These are phyloP conservation scores for Chloropsis cyanopogon DNA, from an alignment of 2,113 vertebrate genomes.

Conservation along the genomic window DNA sequence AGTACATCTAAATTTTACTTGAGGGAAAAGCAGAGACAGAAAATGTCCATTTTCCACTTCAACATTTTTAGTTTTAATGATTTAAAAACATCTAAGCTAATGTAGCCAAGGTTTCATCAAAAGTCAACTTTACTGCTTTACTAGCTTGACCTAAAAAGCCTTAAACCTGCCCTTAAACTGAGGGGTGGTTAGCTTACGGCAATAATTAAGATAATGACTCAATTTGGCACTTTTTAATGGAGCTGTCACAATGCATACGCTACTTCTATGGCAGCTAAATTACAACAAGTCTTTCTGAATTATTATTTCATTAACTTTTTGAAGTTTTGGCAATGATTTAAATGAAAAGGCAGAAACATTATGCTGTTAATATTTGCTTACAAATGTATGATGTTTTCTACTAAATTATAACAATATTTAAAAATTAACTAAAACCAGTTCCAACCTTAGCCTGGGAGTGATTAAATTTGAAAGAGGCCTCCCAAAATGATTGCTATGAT, in stretches of 20 bases:
- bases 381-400: neutral
- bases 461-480: neutral
- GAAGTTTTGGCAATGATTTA: neutral
- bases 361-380: neutral
- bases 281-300: neutral
- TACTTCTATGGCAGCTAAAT: neutral
- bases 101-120: neutral
- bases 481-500: neutral
- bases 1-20: neutral
- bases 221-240: neutral
- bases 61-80: neutral
- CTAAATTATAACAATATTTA: neutral
- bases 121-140: neutral
- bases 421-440: neutral
- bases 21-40: neutral
- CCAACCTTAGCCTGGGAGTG: neutral
- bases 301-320: constrained; percentile 2
- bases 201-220: neutral
- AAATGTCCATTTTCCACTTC: neutral
- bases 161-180: neutral
- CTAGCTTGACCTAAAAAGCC: neutral
- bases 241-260: neutral
- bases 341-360: neutral
- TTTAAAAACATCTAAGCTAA: neutral
- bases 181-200: neutral